Evolutionary conservation across 2,888 invertebrate species (phyloP).

Genomic region (Galerucella calmariensis): DNA sequence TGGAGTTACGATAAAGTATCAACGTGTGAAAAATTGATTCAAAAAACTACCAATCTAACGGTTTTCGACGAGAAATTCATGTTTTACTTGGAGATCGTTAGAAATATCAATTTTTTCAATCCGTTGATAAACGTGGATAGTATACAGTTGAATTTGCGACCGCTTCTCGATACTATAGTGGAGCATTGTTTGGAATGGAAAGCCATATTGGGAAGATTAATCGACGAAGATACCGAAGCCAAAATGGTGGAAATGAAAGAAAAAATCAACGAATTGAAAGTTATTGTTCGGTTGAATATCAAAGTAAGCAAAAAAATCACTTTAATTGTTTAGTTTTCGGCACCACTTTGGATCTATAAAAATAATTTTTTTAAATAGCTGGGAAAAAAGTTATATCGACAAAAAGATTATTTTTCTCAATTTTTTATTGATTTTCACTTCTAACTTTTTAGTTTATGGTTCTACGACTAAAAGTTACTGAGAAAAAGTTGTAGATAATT

Average conservation of each 20-base stretch:
- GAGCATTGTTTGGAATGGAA: constrained; percentile 86
- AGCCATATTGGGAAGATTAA: constrained; percentile 74
- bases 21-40: constrained; percentile 82
- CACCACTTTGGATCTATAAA: no score
- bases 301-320: constrained; percentile 57
- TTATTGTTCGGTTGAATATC: constrained; percentile 80
- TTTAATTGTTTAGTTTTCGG: neutral
- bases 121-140: constrained; percentile 75
- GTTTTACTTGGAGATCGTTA: constrained; percentile 81
- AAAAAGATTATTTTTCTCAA: no score
- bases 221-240: constrained; percentile 74
- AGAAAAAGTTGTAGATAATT: no score
- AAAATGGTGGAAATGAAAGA: constrained; percentile 77
- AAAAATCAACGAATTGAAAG: constrained; percentile 71
- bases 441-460: no score
- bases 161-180: constrained; percentile 76
- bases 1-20: constrained; percentile 81
- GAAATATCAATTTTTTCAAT: constrained; percentile 65
- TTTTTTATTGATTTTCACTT: no score
- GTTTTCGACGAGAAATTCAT: constrained; percentile 87
- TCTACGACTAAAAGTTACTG: no score
- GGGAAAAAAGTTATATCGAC: no score
- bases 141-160: constrained; percentile 78
- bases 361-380: no score
- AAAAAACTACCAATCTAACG: constrained; percentile 71